Conservation (phyloP, 2,797 vertebrate genomes). For the Gephyroberyx darwinii region DNA sequence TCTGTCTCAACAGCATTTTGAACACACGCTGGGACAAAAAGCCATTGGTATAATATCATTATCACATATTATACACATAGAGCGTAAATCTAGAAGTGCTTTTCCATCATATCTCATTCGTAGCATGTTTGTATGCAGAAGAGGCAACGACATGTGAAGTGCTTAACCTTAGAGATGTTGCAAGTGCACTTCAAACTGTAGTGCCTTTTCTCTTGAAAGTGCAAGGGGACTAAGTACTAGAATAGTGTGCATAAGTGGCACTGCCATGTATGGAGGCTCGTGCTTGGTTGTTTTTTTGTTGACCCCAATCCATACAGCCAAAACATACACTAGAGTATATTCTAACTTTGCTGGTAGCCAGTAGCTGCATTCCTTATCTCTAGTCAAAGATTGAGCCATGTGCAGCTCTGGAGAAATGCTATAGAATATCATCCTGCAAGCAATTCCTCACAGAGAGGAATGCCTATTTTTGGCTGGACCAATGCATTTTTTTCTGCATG, state of each 20-base stretch:
- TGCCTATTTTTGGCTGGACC: slow-evolving; percentile 73
- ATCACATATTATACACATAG: not conserved
- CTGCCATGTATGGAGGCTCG: slow-evolving; percentile 31
- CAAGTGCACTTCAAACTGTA: slow-evolving; percentile 58
- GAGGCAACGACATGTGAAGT: slow-evolving; percentile 43
- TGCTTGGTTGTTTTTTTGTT: slow-evolving; percentile 37
- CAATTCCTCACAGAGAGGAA: slow-evolving; percentile 65
- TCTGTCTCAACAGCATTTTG: slow-evolving; percentile 35
- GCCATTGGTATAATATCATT: slow-evolving; percentile 6
- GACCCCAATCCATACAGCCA: slow-evolving; percentile 27
- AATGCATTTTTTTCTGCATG: slow-evolving; percentile 63
- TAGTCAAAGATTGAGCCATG: slow-evolving; percentile 59
- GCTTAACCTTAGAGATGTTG: slow-evolving; percentile 50
- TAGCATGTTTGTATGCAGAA: slow-evolving; percentile 23
- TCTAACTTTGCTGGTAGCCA: slow-evolving; percentile 39
- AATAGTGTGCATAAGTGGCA: slow-evolving; percentile 39
- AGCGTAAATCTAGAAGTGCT: slow-evolving; percentile 18
- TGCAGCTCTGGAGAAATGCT: slow-evolving; percentile 50
- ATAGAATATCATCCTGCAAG: slow-evolving; percentile 70
- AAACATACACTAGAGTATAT: slow-evolving; percentile 11
- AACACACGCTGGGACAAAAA: slow-evolving; percentile 28
- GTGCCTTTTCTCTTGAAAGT: slow-evolving; percentile 53
- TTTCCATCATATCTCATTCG: slow-evolving; percentile 1
- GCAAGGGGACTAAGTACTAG: slow-evolving; percentile 30
- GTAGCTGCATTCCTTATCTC: slow-evolving; percentile 59